Conservation (phyloP, 2,888 invertebrate species). For the Lottia gigantea region DNA sequence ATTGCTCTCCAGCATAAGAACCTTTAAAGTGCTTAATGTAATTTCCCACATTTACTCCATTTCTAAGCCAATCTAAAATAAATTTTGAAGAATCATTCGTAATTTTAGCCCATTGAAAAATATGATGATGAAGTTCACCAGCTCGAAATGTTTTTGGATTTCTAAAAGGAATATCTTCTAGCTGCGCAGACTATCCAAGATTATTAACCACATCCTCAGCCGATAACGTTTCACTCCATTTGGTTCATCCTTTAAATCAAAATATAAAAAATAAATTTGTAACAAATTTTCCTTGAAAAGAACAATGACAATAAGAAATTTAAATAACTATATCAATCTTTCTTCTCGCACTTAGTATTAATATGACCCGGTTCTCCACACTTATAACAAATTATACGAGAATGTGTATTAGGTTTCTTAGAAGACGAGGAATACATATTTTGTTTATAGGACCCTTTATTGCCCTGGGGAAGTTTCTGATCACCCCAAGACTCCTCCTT, state of each 20-base stretch:
- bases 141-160: background rate
- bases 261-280: too few species aligned
- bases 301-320: too few species aligned
- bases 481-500: constrained; percentile 1
- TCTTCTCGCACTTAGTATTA: background rate
- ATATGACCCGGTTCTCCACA: background rate
- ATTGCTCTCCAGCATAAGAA: background rate
- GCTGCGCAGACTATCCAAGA: too few species aligned
- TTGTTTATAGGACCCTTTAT: too few species aligned
- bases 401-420: too few species aligned
- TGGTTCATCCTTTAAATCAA: too few species aligned
- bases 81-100: background rate
- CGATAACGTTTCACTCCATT: background rate
- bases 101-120: background rate
- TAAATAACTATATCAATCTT: too few species aligned
- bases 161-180: background rate
- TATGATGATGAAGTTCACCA: background rate
- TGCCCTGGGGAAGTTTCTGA: background rate
- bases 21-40: background rate
- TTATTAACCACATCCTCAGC: background rate
- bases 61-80: background rate
- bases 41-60: background rate
- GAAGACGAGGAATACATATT: too few species aligned
- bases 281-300: too few species aligned
- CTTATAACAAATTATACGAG: background rate